Percentiles rank a stretch among this genome's conserved stretches.
These are phyloP conservation scores for Thecocarcelia acutangulata DNA, from an alignment of 2,888 invertebrate species.

Conservation along the genomic window DNA sequence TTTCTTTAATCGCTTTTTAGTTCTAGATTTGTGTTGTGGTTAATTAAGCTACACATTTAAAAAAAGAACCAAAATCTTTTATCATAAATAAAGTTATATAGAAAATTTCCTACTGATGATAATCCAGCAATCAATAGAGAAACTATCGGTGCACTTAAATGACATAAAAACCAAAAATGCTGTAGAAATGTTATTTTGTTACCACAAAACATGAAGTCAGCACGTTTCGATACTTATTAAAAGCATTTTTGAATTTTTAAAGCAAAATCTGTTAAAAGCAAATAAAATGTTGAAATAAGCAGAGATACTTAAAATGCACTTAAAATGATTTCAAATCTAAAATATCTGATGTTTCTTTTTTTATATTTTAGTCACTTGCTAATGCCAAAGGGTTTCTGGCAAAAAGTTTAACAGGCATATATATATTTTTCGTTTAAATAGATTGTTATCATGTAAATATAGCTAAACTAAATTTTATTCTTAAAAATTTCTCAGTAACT, in stretches of 20 bases:
- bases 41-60: slow-evolving; percentile 52
- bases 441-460: no score
- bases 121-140: slow-evolving; percentile 37
- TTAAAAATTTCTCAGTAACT: no score
- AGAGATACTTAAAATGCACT: slow-evolving; percentile 62
- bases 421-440: no score
- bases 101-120: neutral
- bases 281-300: slow-evolving; percentile 17
- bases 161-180: slow-evolving; percentile 37
- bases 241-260: slow-evolving; percentile 54
- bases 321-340: slow-evolving; percentile 51
- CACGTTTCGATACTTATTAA: slow-evolving; percentile 69
- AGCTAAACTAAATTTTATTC: no score
- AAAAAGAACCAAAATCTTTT: neutral
- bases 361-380: neutral
- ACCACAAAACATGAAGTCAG: slow-evolving; percentile 69
- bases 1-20: slow-evolving; percentile 42
- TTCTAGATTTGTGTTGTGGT: slow-evolving; percentile 59
- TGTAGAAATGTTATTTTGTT: slow-evolving; percentile 30
- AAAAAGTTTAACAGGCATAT: neutral
- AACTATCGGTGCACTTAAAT: slow-evolving; percentile 22
- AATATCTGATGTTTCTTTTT: slow-evolving; percentile 4
- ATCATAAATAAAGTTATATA: slow-evolving; percentile 5
- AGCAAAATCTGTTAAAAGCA: slow-evolving; percentile 16
- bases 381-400: slow-evolving; percentile 25